Conservation (phyloP, 2,797 vertebrate genomes). For the Chelidonichthys spinosus region DNA sequence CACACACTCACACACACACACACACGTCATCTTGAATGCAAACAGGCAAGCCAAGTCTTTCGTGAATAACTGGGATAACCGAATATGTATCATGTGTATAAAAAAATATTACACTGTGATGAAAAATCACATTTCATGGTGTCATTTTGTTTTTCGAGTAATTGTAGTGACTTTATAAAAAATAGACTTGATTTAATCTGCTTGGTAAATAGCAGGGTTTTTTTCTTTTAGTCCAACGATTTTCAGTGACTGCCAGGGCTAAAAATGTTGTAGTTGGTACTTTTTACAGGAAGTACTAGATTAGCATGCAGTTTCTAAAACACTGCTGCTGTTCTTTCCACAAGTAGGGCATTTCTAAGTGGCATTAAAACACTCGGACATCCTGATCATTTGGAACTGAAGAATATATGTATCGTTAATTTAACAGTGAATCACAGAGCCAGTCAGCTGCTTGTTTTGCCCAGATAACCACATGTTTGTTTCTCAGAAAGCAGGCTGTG, state of each 20-base stretch:
- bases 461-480: not conserved
- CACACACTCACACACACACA: conserved; percentile 10
- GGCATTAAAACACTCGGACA: not conserved
- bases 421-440: not conserved
- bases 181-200: not conserved
- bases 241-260: not conserved
- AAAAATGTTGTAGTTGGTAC: not conserved
- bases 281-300: conserved; percentile 4
- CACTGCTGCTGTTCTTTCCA: not conserved
- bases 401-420: not conserved
- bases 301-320: not conserved
- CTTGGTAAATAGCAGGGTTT: not conserved
- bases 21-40: conserved; percentile 29
- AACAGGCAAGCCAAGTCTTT: conserved; percentile 28
- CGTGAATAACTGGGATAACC: conserved; percentile 43
- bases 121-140: conserved; percentile 40
- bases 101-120: no score
- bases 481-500: not conserved
- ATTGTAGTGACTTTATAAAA: not conserved
- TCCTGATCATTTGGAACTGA: not conserved
- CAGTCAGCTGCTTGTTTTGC: not conserved
- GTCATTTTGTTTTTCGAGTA: conserved; percentile 4
- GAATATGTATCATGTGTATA: conserved; percentile 8
- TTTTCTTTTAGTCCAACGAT: not conserved
- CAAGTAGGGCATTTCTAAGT: not conserved